phyloP scores from a whole-genome alignment of 2,888 invertebrate genomes.

The Sicus ferrugineus region DNA sequence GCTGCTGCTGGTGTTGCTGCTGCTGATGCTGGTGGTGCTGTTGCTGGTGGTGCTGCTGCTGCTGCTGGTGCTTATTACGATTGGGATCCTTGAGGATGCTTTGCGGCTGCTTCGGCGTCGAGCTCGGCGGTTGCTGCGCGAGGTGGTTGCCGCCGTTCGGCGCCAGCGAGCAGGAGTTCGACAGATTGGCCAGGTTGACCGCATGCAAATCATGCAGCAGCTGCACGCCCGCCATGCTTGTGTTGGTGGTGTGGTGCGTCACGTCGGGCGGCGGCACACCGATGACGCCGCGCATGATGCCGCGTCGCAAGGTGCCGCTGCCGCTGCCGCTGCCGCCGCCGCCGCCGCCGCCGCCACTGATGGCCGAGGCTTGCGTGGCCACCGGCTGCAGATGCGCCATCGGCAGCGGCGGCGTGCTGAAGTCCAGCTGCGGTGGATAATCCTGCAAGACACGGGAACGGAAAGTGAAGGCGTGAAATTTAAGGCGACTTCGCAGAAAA shows the following conservation, averaged over 20 bases:
- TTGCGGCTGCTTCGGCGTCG: slow-evolving; percentile 68
- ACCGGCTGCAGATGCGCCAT: slow-evolving; percentile 59
- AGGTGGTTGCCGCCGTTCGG: slow-evolving; percentile 61
- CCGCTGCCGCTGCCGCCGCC: slow-evolving; percentile 43
- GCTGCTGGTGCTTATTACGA: slow-evolving; percentile 67
- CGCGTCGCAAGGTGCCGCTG: slow-evolving; percentile 58
- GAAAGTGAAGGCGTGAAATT: slow-evolving; percentile 9
- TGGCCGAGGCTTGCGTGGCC: slow-evolving; percentile 53
- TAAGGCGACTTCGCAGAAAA: neutral
- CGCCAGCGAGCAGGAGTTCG: slow-evolving; percentile 50
- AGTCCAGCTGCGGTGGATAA: slow-evolving; percentile 63
- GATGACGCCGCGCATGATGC: slow-evolving; percentile 61
- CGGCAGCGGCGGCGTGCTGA: slow-evolving; percentile 57
- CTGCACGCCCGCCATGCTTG: slow-evolving; percentile 38
- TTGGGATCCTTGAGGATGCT: slow-evolving; percentile 73
- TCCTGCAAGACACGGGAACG: slow-evolving; percentile 52
- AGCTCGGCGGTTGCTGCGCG: slow-evolving; percentile 51
- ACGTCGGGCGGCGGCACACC: slow-evolving; percentile 64
- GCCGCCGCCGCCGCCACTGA: slow-evolving; percentile 46
- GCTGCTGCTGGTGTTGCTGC: slow-evolving; percentile 65
- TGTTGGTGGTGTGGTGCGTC: slow-evolving; percentile 61
- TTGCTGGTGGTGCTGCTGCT: slow-evolving; percentile 66
- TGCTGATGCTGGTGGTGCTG: slow-evolving; percentile 67
- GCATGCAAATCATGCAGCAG: slow-evolving; percentile 58
- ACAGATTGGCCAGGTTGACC: slow-evolving; percentile 57